A percentile compares a stretch with the other conserved stretches of the same genome.
These are phyloP conservation scores for Acestrorhynchus altus DNA, from an alignment of 2,797 vertebrate genomes.

Conservation along the genomic window DNA sequence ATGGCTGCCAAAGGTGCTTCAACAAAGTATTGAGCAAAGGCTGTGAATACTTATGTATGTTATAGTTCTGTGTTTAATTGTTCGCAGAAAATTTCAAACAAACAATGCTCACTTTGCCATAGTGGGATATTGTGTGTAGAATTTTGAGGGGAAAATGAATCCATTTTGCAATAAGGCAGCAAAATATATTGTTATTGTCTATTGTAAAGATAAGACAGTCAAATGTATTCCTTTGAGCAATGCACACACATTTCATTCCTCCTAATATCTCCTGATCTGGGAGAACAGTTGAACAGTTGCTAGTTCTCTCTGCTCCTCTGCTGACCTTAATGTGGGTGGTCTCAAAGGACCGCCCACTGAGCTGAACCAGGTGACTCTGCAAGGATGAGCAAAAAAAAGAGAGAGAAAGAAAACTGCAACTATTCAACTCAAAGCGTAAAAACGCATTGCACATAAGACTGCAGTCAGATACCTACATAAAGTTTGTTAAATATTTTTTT, in stretches of 20 bases:
- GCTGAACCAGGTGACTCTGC: constrained; percentile 1
- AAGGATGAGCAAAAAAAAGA: too few species aligned
- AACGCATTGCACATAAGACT: too few species aligned
- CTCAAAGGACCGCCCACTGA: not conserved
- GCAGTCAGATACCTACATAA: not conserved
- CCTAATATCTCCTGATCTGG: not conserved
- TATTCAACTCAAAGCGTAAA: not conserved
- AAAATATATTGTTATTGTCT: too few species aligned
- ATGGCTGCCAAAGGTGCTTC: too few species aligned
- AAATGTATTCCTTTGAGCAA: not conserved
- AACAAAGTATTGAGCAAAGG: too few species aligned
- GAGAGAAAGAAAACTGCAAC: not conserved
- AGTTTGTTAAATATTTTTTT: not conserved
- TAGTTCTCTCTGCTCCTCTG: not conserved
- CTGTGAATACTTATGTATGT: too few species aligned
- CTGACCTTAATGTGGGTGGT: constrained; percentile 15
- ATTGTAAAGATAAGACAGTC: not conserved
- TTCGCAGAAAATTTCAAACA: too few species aligned
- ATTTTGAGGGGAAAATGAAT: too few species aligned
- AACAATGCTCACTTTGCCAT: too few species aligned
- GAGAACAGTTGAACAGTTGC: not conserved
- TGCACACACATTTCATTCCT: not conserved
- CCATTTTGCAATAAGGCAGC: too few species aligned
- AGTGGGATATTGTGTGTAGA: too few species aligned
- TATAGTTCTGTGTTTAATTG: too few species aligned